These are phyloP conservation scores for Apodemus sylvaticus DNA, from an alignment of 2,113 vertebrate genomes.

Conservation along the genomic window DNA sequence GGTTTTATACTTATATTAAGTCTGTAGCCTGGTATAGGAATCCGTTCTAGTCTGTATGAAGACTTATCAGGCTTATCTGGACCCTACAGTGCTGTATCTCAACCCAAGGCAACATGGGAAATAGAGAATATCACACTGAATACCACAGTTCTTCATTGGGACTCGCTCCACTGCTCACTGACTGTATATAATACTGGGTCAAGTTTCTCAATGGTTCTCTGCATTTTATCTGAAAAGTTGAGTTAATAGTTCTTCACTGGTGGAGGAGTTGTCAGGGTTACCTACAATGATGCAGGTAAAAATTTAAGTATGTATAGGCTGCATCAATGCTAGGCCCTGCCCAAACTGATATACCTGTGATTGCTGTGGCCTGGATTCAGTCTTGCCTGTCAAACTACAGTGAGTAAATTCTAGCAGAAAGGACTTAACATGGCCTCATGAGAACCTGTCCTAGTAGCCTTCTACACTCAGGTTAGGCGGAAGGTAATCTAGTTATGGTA, in stretches of 20 bases:
- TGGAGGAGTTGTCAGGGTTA: not conserved
- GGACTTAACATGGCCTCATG: not conserved
- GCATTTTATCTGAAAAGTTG: not conserved
- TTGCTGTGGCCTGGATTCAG: not conserved
- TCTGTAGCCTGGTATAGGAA: not conserved
- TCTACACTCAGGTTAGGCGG: not conserved
- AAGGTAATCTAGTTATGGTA: not conserved
- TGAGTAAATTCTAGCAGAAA: not conserved
- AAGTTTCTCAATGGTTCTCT: not conserved
- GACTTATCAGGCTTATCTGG: not conserved
- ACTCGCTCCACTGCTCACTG: not conserved
- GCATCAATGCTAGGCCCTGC: not conserved
- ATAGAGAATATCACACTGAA: not conserved
- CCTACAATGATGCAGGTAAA: not conserved
- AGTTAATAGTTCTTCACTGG: not conserved
- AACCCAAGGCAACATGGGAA: not conserved
- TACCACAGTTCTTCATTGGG: not conserved
- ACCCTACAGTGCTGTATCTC: not conserved
- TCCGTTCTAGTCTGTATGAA: not conserved
- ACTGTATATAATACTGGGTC: not conserved
- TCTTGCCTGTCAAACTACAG: not conserved
- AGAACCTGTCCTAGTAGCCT: not conserved
- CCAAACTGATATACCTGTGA: not conserved
- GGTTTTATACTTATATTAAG: conserved; percentile 37
- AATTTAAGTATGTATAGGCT: not conserved